These are phyloP conservation scores for Yponomeuta evonymella DNA, from an alignment of 2,888 invertebrate species.

Conservation along the genomic window DNA sequence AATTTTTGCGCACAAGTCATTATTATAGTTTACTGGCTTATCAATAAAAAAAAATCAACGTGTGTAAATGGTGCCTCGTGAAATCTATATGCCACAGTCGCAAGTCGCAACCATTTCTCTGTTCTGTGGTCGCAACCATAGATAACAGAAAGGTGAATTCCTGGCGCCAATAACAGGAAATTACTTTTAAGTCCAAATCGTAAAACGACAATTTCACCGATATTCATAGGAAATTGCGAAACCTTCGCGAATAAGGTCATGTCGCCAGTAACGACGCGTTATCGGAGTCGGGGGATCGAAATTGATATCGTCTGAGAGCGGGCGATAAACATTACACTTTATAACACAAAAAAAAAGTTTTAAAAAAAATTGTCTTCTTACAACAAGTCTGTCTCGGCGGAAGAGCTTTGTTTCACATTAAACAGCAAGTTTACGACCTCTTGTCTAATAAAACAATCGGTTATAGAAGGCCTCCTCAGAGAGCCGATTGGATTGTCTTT, in stretches of 20 bases:
- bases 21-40: too few relatives aligned
- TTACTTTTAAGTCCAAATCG: not conserved
- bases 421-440: slow-evolving; percentile 51
- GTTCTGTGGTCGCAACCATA: not conserved
- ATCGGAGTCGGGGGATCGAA: slow-evolving; percentile 33
- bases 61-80: not conserved
- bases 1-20: too few relatives aligned
- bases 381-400: slow-evolving; percentile 35
- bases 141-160: not conserved
- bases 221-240: slow-evolving; percentile 20
- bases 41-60: too few relatives aligned
- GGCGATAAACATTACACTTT: slow-evolving; percentile 45
- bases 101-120: too few relatives aligned
- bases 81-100: not conserved
- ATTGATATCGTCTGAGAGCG: slow-evolving; percentile 28
- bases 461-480: slow-evolving; percentile 30
- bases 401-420: slow-evolving; percentile 35
- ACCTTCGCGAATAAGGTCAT: slow-evolving; percentile 37
- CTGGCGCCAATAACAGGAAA: not conserved
- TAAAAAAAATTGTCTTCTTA: slow-evolving; percentile 53
- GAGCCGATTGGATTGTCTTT: slow-evolving; percentile 32
- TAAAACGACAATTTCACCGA: slow-evolving; percentile 6
- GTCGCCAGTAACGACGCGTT: slow-evolving; percentile 33
- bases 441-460: slow-evolving; percentile 65
- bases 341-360: slow-evolving; percentile 40